Conservation (phyloP, 2,888 invertebrate genomes). For the Tetragonula carbonaria region DNA sequence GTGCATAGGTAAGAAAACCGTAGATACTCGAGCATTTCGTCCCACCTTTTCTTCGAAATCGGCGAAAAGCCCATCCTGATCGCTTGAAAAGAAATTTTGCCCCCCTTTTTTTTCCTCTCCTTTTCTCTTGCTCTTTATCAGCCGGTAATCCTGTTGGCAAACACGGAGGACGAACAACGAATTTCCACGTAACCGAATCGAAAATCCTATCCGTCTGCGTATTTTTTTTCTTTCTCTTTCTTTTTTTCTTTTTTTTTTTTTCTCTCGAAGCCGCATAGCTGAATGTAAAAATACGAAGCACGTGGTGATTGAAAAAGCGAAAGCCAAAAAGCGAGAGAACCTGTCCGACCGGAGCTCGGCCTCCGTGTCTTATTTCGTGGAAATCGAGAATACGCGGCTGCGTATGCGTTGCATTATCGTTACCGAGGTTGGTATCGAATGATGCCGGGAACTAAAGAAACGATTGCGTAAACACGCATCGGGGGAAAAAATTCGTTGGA, state of each 20-base stretch:
- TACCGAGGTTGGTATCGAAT: slow-evolving; percentile 7
- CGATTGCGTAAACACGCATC: neutral
- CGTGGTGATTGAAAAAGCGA: slow-evolving; percentile 37
- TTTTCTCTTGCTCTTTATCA: slow-evolving; percentile 4
- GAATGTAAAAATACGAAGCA: slow-evolving; percentile 51
- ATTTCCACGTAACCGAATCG: slow-evolving; percentile 26
- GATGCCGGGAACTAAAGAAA: slow-evolving; percentile 3
- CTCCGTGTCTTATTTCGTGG: slow-evolving; percentile 31
- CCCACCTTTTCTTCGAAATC: neutral
- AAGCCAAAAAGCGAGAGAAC: slow-evolving; percentile 53
- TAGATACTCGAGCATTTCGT: neutral
- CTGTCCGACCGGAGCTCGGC: slow-evolving; percentile 50
- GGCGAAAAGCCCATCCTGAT: neutral
- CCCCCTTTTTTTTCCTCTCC: neutral
- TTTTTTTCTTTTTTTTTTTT: neutral
- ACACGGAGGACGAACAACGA: neutral
- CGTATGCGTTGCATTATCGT: slow-evolving; percentile 26
- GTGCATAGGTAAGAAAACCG: neutral
- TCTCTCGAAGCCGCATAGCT: neutral
- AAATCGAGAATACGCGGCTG: slow-evolving; percentile 52
- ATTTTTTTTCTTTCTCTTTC: neutral
- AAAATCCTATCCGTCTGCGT: neutral
- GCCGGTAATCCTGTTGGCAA: slow-evolving; percentile 40
- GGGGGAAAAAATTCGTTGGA: neutral
- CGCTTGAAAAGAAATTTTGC: neutral